These are phyloP conservation scores for Conomelus anceps DNA, from an alignment of 2,888 invertebrate species.

Conservation along the genomic window DNA sequence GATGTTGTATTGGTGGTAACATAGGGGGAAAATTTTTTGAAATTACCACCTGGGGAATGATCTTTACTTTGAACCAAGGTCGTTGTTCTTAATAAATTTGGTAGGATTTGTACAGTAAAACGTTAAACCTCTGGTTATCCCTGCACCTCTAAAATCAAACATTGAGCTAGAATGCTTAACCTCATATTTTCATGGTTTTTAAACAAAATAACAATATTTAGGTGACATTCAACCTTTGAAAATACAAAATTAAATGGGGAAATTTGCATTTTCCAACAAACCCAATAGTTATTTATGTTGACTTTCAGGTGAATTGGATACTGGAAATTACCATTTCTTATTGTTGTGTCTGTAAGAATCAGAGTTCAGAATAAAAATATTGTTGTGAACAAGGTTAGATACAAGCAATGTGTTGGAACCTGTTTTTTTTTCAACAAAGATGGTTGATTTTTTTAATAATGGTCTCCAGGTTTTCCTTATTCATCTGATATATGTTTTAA, in stretches of 20 bases:
- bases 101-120: too few relatives aligned
- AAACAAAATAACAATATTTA: neutral
- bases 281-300: neutral
- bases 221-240: neutral
- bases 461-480: neutral
- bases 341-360: too few relatives aligned
- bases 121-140: too few relatives aligned
- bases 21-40: too few relatives aligned
- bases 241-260: neutral
- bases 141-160: too few relatives aligned
- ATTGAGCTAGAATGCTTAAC: neutral
- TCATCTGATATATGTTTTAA: neutral
- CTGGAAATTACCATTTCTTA: too few relatives aligned
- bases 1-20: too few relatives aligned
- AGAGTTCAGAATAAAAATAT: too few relatives aligned
- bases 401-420: too few relatives aligned
- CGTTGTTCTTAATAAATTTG: too few relatives aligned
- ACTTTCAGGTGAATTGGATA: neutral
- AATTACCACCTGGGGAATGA: too few relatives aligned
- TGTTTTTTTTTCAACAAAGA: neutral
- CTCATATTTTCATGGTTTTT: neutral
- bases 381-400: neutral
- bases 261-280: neutral
- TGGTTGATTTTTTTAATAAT: neutral
- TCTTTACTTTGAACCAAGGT: too few relatives aligned